These are phyloP conservation scores for Lissocephala sabroskyi DNA, from an alignment of 2,888 invertebrate genomes.

Conservation along the genomic window DNA sequence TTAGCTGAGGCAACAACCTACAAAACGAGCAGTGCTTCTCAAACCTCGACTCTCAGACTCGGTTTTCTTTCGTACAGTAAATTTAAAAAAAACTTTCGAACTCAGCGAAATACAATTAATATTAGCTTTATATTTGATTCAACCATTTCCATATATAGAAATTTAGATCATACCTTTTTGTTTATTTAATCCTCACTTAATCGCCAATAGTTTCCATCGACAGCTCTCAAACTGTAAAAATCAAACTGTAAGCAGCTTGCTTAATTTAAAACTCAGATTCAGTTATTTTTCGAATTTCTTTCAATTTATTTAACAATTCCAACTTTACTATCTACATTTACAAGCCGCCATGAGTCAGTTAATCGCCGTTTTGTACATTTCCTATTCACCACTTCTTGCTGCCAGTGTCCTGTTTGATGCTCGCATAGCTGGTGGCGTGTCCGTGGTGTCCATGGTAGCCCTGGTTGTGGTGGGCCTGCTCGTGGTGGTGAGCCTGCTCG, in stretches of 20 bases:
- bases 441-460: constrained; percentile 32
- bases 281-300: constrained; percentile 14
- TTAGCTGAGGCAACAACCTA: neutral
- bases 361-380: no score
- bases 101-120: no score
- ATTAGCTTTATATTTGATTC: no score
- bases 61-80: no score
- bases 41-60: no score
- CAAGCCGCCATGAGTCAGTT: neutral
- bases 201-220: neutral
- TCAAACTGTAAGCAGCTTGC: no score
- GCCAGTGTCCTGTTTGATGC: constrained; percentile 53
- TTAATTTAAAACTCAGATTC: no score
- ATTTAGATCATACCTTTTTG: no score
- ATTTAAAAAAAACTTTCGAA: no score
- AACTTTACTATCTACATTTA: neutral
- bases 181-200: no score
- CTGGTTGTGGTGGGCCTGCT: constrained; percentile 33
- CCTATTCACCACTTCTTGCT: constrained; percentile 26
- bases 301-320: constrained; percentile 7
- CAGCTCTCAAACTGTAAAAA: constrained; percentile 7
- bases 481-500: constrained; percentile 42
- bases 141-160: no score
- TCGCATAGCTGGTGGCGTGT: constrained; percentile 58
- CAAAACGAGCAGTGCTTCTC: neutral